These are phyloP conservation scores for Aramus guarauna DNA, from an alignment of 2,113 vertebrate species.

Conservation along the genomic window DNA sequence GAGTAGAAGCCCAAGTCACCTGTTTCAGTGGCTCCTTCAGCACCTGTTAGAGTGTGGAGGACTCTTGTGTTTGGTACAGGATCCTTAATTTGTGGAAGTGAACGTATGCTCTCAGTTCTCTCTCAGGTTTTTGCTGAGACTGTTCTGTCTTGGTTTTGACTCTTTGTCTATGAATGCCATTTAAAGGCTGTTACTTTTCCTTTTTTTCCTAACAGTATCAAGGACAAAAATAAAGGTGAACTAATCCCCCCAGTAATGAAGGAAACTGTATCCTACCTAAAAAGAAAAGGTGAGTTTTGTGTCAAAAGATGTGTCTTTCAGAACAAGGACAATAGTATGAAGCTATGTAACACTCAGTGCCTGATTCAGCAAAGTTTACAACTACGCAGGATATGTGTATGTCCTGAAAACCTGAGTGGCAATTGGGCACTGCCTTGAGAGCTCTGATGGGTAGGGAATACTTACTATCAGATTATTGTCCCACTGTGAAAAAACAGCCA, in stretches of 20 bases:
- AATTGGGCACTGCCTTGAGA: background rate
- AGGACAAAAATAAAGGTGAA: constrained; percentile 78
- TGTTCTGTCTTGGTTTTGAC: background rate
- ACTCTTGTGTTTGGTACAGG: background rate
- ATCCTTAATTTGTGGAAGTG: background rate
- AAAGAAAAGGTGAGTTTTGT: constrained; percentile 76
- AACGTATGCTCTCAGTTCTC: background rate
- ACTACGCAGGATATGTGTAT: background rate
- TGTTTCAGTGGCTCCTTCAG: background rate
- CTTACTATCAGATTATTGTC: background rate
- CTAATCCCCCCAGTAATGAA: constrained; percentile 81
- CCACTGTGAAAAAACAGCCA: background rate
- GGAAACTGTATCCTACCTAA: constrained; percentile 79
- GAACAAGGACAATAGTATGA: background rate
- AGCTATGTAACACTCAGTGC: background rate
- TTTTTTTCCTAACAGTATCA: constrained; percentile 70
- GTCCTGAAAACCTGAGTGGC: background rate
- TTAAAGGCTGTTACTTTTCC: background rate
- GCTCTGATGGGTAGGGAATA: background rate
- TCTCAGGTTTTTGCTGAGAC: background rate
- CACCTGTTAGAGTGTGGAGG: background rate
- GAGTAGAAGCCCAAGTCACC: background rate
- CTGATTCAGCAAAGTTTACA: background rate
- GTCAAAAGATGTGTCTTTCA: background rate
- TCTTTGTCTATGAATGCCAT: background rate